Evolutionary conservation across 1,140 invertebrate genomes (phyloP).

Genomic region (Heliothis virescens): DNA sequence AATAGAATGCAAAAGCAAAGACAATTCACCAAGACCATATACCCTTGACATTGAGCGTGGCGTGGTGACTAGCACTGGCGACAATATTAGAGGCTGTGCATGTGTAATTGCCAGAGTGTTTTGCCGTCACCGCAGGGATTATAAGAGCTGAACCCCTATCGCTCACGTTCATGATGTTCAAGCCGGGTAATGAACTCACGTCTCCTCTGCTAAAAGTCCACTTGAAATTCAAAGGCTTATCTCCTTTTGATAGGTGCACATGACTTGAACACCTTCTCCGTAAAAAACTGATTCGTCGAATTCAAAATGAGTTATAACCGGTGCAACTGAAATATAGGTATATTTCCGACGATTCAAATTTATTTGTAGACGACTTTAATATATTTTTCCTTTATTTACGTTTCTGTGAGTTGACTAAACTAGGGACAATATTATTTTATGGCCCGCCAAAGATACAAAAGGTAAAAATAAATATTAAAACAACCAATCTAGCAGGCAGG

Average conservation of each 20-base stretch:
- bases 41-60: slow-evolving; percentile 87
- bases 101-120: slow-evolving; percentile 92
- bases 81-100: slow-evolving; percentile 92
- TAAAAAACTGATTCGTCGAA: slow-evolving; percentile 84
- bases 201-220: slow-evolving; percentile 88
- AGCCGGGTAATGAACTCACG: slow-evolving; percentile 82
- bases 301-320: slow-evolving; percentile 81
- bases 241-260: slow-evolving; percentile 90
- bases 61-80: slow-evolving; percentile 89
- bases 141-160: slow-evolving; percentile 86
- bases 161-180: slow-evolving; percentile 87
- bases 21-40: slow-evolving; percentile 68
- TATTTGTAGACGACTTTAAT: not conserved
- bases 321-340: slow-evolving; percentile 79
- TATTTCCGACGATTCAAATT: slow-evolving; percentile 2
- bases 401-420: not conserved
- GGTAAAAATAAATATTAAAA: slow-evolving; percentile 54
- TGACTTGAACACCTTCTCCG: slow-evolving; percentile 90
- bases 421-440: slow-evolving; percentile 56
- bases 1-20: slow-evolving; percentile 74
- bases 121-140: slow-evolving; percentile 87
- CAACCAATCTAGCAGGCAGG: slow-evolving; percentile 60
- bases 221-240: slow-evolving; percentile 89
- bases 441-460: slow-evolving; percentile 83
- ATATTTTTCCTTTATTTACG: not conserved